Evolutionary conservation across 2,888 invertebrate species (phyloP).

Genomic region (Meganola albula): DNA sequence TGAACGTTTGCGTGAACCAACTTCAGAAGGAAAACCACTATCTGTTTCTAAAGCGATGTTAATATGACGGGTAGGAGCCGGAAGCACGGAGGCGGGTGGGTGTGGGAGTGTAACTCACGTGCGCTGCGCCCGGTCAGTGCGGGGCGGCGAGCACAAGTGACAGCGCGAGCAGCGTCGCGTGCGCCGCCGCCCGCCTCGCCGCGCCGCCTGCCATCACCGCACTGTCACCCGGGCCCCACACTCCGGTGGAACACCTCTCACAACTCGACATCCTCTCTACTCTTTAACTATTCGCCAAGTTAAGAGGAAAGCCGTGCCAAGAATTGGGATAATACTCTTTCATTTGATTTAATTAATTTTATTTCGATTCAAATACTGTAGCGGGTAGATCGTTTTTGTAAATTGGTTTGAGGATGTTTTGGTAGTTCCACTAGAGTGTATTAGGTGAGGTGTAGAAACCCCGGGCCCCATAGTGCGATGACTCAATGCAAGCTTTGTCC

Average conservation of each 20-base stretch:
- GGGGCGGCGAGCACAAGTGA: slow-evolving; percentile 63
- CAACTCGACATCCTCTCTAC: background rate
- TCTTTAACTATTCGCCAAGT: too few relatives aligned
- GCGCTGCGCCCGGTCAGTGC: slow-evolving; percentile 69
- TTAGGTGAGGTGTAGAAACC: slow-evolving; percentile 29
- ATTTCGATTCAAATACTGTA: too few relatives aligned
- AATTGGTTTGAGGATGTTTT: too few relatives aligned
- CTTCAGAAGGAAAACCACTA: too few relatives aligned
- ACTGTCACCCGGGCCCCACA: slow-evolving; percentile 27
- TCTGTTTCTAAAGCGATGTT: slow-evolving; percentile 22
- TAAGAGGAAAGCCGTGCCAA: too few relatives aligned
- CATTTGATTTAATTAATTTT: too few relatives aligned
- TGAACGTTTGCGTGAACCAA: too few relatives aligned
- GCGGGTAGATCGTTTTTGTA: too few relatives aligned
- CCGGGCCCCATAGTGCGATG: slow-evolving; percentile 74
- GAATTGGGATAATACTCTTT: too few relatives aligned
- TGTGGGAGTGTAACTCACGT: slow-evolving; percentile 53
- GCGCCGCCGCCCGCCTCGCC: slow-evolving; percentile 55
- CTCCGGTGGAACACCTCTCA: slow-evolving; percentile 19
- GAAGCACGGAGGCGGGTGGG: slow-evolving; percentile 18
- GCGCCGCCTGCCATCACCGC: slow-evolving; percentile 65
- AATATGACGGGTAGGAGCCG: slow-evolving; percentile 20
- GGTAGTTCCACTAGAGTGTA: slow-evolving; percentile 38
- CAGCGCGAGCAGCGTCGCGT: slow-evolving; percentile 52
- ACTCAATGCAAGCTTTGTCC: slow-evolving; percentile 77